Evolutionary conservation across 2,888 invertebrate species (phyloP), one percentile per base, ranked within the genome.

Genomic region (Anagyrus pseudococci): DNA sequence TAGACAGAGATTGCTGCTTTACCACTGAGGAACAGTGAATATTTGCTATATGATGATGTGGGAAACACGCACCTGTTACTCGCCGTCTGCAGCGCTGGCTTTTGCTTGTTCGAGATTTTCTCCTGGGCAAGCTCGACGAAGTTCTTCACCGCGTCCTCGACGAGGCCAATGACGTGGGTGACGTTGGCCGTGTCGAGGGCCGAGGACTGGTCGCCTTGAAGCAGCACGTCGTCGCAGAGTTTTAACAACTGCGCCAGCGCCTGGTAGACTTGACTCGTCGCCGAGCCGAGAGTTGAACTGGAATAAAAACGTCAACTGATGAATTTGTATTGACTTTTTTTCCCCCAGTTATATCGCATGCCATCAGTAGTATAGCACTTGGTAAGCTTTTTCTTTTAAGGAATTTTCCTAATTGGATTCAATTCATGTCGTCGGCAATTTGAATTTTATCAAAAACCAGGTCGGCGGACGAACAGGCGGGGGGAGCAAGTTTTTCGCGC

Each of bases 161-260:
- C 87, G 70, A 88, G 84, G 69, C 87, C 85, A 52, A 92, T 87
- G 55, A 92, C 87, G 75, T 88, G 87, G 26, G 85, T 85, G 47
- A 89, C 89, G 75, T 87, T 87, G 72, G 86, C 86, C 66, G 85
- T 84, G 74, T 86, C 84, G 47, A 86, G 76, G 26, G 85, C 86
- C 26, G 87, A 86, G n/a, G 87, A 84, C 74, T 88, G 85, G 71
- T 90, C 89, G 48, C 89, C 88, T 69, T 89, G 89, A 43, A 93
- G 84, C 67, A 95, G 85, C 54, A 94, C 91, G 80, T 94, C 93
- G 81, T 96, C 96, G 80, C 96, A 94, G 69, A 95, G 86, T 73
- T 93, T 91, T 72, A 96, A 90, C 70, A 96, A 85, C 82, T 91
- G 89, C 3, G 94, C 94, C 67, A 96, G 84, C 68, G 93, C 91